phyloP scores from a whole-genome alignment of 1,140 invertebrate genomes.

The Aphaenogaster rudis region DNA sequence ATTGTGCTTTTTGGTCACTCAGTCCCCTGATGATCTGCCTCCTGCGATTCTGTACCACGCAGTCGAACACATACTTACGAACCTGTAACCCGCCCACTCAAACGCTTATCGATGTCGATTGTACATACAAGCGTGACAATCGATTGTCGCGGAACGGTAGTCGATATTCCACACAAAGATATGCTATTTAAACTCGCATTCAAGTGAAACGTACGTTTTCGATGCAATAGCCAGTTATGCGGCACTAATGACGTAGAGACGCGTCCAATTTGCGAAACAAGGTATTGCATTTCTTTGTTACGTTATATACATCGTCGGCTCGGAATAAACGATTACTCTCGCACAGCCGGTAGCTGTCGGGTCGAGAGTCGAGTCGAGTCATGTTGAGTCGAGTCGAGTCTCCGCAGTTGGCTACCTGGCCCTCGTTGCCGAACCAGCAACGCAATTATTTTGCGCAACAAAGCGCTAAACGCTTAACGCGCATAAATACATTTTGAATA shows the following conservation, averaged over 20 bases:
- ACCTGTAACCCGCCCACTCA: conserved; percentile 23
- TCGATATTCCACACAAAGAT: conserved; percentile 21
- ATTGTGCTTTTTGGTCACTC: background rate
- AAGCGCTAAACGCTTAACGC: conserved; percentile 57
- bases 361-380: conserved; percentile 2
- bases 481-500: conserved; percentile 64
- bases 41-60: background rate
- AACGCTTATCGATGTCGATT: background rate
- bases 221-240: background rate
- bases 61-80: background rate
- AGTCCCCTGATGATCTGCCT: conserved; percentile 1
- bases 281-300: background rate
- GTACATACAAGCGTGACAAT: conserved; percentile 49
- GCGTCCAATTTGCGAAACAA: conserved; percentile 35
- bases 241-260: background rate
- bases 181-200: background rate
- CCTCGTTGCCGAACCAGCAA: conserved; percentile 26
- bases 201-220: background rate
- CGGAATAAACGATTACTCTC: conserved; percentile 16
- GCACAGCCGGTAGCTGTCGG: background rate
- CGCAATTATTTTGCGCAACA: conserved; percentile 60
- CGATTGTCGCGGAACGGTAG: conserved; percentile 13
- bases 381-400: conserved; percentile 14
- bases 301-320: conserved; percentile 8
- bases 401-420: conserved; percentile 32